Conservation (phyloP, 1,140 invertebrate species). For the Drosophila parvula region DNA sequence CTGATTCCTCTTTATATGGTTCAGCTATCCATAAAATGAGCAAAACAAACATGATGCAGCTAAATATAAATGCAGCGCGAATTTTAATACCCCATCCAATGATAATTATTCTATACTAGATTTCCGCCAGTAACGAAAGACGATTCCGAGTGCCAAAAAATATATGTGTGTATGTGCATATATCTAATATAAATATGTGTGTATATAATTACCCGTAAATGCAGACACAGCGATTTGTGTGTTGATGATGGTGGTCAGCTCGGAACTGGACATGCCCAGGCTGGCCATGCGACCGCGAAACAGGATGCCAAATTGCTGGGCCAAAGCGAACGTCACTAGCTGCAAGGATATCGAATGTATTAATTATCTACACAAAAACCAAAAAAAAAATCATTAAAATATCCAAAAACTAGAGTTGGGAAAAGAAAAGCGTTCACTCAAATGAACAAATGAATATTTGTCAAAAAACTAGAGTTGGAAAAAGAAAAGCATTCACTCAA, state of each 20-base stretch:
- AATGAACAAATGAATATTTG: neutral
- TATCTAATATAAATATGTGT: neutral
- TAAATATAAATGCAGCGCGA: slow-evolving; percentile 17
- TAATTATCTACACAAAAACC: neutral
- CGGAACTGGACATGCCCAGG: slow-evolving; percentile 86
- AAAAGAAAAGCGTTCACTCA: neutral
- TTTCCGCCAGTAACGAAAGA: neutral
- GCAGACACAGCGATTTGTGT: slow-evolving; percentile 87
- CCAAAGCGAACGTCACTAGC: slow-evolving; percentile 86
- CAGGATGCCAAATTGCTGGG: slow-evolving; percentile 88
- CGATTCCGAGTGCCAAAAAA: neutral
- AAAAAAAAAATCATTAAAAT: too few species aligned
- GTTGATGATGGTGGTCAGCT: slow-evolving; percentile 88
- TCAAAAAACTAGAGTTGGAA: neutral
- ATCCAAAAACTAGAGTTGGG: neutral
- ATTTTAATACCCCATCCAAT: slow-evolving; percentile 9
- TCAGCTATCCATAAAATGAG: slow-evolving; percentile 1
- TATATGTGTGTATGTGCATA: neutral
- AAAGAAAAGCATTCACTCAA: neutral
- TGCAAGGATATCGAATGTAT: slow-evolving; percentile 53
- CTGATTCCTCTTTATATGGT: too few species aligned
- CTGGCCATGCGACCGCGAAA: slow-evolving; percentile 86
- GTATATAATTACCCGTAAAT: slow-evolving; percentile 75
- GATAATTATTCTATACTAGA: slow-evolving; percentile 19
- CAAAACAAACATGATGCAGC: slow-evolving; percentile 8